Evolutionary conservation across 2,888 invertebrate genomes (phyloP), one percentile per base, ranked within the genome.

Genomic region (Shargacucullia verbasci): DNA sequence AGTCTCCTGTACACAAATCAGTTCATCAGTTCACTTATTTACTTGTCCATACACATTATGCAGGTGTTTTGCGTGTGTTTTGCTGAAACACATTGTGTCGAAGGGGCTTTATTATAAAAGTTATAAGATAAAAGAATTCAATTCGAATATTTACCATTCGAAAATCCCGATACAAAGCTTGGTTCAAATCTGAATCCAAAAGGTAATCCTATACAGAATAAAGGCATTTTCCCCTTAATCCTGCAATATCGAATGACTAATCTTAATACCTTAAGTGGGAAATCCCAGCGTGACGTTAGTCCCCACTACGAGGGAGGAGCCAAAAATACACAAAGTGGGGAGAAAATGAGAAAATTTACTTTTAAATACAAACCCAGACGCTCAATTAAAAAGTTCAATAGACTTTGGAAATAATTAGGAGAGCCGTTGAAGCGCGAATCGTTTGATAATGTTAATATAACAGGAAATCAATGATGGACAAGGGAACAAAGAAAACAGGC

Each of bases 171-270:
- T 7, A 20, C 20, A 20, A 20, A 20, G 20, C 3, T 33, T 45
- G 20, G 5, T 33, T 45, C 8, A 8, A 45, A 49, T 38, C 45
- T 38, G 27, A 38, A 45, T 33, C n/a, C 27, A 35, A 52, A 46
- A 48, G 15, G 25, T 29, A 35, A 62, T 33, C 14, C 15, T 33
- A 38, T 1, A 10, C 20, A 34, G 8, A 49, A 55, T 37, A 34
- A 44, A 53, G 35, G n/a, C 10, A 25, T 45, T n/a, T n/a, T n/a
- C n/a, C n/a, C n/a, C 34, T n/a, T 40, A 47, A 27, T 2, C 31
- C 11, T n/a, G 31, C 3, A n/a, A 66, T 52, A 58, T 45, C 38
- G 12, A 52, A 66, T 71, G 72, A 66, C 72, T 58, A 66, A 71
- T 52, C 44, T 58, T 40, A 35, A 49, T 15, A 47, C 60, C 15